Base-by-base conservation (phyloP, 2,113 vertebrate species). In the Xerus inauris region DNA sequence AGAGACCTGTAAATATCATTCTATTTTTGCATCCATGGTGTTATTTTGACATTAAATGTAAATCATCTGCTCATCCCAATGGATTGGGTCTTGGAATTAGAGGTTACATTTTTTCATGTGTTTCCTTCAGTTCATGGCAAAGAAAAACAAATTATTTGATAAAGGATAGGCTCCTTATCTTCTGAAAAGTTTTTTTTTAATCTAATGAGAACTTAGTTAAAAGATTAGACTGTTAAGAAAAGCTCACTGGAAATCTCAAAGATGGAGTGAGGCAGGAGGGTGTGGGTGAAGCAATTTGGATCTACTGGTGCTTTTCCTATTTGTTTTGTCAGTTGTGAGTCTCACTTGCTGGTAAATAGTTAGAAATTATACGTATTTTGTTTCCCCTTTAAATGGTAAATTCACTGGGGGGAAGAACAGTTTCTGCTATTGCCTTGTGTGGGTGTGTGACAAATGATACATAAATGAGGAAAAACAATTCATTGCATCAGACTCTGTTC, bases 301-400 rank as follows among this genome's bases (percentile, higher is more conserved):
- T 73, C 30, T 49, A 10, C 35, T 73, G 71, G 45, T 76, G 57
- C 12, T 94, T 88, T 82, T 85, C 40, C 59, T 38, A 1, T 24
- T 91, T 94, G 51, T 92, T 95, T 91, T 88, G 85, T 96, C 90
- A 85, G 65, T 87, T 84, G 42, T 94, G 81, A 90, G 47, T 86
- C 57, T 93, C 92, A 85, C 76, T 96, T 94, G 38, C 84, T 96
- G 88, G 84, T 96, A 97, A 96, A 96, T 87, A 69, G 88, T 92
- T 91, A 47, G 84, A 93, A 96, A 96, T 96, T 93, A 69, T 62
- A 87, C 40, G 69, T 94, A 71, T 87, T 97, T 82, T 95, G 93
- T 91, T 96, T 97, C 69, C 59, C 69, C 71, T 96, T 84, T 96
- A 93, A 87, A 96, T 93, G 57, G 83, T 89, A 93, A 97, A 95